These are phyloP conservation scores for Epicampocera succincta DNA, from an alignment of 2,888 invertebrate genomes.

Conservation along the genomic window DNA sequence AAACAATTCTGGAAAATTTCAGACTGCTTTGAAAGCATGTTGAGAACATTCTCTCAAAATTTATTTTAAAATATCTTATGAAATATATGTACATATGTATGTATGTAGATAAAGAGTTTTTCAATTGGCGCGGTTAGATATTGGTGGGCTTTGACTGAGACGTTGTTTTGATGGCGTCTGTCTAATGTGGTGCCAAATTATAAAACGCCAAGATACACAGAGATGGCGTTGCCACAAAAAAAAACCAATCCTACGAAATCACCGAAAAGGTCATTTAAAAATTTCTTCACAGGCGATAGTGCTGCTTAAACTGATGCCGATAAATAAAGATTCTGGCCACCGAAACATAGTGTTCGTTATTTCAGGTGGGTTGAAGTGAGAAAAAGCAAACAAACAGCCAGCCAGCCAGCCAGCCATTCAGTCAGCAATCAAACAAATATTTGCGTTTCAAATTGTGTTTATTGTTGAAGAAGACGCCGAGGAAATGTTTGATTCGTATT, in stretches of 20 bases:
- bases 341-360: slow-evolving; percentile 27
- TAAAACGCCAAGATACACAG: too few relatives aligned
- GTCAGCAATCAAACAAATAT: not conserved
- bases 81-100: not conserved
- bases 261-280: slow-evolving; percentile 25
- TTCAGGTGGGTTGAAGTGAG: slow-evolving; percentile 27
- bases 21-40: slow-evolving; percentile 20
- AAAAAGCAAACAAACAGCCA: slow-evolving; percentile 8
- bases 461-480: not conserved
- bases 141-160: too few relatives aligned
- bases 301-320: not conserved
- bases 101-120: not conserved
- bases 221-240: too few relatives aligned
- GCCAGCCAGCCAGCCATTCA: too few relatives aligned
- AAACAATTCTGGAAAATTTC: slow-evolving; percentile 5
- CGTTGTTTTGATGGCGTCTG: too few relatives aligned
- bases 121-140: too few relatives aligned
- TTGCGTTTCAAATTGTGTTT: slow-evolving; percentile 13
- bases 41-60: too few relatives aligned
- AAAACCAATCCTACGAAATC: not conserved
- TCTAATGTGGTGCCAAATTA: too few relatives aligned
- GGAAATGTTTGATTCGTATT: not conserved
- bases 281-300: not conserved
- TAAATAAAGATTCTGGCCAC: slow-evolving; percentile 30
- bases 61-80: too few relatives aligned